phyloP scores from a whole-genome alignment of 2,797 vertebrate species.

The Crossoptilon crossoptilon region DNA sequence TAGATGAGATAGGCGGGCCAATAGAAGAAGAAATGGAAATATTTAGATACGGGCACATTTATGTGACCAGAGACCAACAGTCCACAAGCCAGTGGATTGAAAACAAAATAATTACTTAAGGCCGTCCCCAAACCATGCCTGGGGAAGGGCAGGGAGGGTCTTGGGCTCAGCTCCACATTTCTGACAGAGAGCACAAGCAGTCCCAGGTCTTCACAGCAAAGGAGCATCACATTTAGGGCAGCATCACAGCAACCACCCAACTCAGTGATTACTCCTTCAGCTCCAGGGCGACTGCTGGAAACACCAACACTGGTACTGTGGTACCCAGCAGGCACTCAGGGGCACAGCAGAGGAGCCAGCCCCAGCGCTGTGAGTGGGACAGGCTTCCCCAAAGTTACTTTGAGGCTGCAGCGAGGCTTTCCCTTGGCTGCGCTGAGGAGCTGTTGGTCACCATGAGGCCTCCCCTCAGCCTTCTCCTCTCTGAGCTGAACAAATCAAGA shows the following conservation, averaged over 20 bases:
- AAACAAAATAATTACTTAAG: neutral
- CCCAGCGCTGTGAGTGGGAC: too few relatives aligned
- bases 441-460: too few relatives aligned
- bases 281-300: too few relatives aligned
- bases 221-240: neutral
- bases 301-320: too few relatives aligned
- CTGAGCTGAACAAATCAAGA: too few relatives aligned
- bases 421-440: neutral
- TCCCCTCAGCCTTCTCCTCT: too few relatives aligned
- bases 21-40: neutral
- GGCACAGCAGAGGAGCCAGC: neutral
- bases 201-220: neutral
- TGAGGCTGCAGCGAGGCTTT: neutral
- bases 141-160: neutral
- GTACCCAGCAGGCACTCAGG: too few relatives aligned
- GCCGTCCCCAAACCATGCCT: accelerated
- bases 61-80: neutral
- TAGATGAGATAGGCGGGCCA: neutral
- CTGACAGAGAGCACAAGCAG: neutral
- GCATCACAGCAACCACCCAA: neutral
- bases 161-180: neutral
- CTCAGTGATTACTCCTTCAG: neutral
- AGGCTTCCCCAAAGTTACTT: too few relatives aligned
- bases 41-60: neutral
- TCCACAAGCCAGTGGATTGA: too few relatives aligned